Percentiles rank a stretch among this genome's conserved stretches.
phyloP scores from a whole-genome alignment of 2,113 vertebrate species.

The Peromyscus californicus region DNA sequence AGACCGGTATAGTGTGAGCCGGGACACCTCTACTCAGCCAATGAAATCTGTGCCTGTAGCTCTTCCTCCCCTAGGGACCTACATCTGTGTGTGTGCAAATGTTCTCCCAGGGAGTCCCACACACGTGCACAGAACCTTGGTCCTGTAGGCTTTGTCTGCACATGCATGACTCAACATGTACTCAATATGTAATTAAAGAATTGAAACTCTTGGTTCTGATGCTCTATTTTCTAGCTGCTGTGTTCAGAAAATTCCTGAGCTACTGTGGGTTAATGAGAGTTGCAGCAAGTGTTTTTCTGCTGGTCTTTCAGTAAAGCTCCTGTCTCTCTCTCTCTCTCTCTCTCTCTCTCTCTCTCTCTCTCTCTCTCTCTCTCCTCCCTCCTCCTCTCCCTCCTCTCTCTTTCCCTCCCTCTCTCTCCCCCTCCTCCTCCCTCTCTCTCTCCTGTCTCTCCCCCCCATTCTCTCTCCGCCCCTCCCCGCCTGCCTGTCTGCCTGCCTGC shows the following conservation, averaged over 20 bases:
- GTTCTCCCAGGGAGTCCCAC: neutral
- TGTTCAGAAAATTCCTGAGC: slow-evolving; percentile 77
- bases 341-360: neutral
- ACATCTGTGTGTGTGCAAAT: slow-evolving; percentile 45
- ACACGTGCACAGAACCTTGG: neutral
- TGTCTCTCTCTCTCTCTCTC: neutral
- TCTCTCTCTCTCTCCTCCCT: neutral
- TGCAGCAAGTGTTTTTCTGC: slow-evolving; percentile 74
- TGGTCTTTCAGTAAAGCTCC: slow-evolving; percentile 43
- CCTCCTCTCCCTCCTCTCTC: neutral
- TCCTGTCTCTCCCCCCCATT: neutral
- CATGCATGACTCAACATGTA: neutral
- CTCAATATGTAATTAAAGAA: slow-evolving; percentile 50
- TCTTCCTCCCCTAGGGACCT: neutral
- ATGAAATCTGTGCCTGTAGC: neutral
- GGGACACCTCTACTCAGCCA: slow-evolving; percentile 14
- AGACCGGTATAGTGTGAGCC: slow-evolving; percentile 2
- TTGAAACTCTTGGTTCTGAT: slow-evolving; percentile 65
- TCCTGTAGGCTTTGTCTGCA: slow-evolving; percentile 1
- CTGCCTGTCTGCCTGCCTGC: neutral
- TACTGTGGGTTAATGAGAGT: slow-evolving; percentile 72
- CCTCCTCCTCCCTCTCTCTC: accelerated
- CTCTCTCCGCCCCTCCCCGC: no score
- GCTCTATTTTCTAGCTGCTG: slow-evolving; percentile 49
- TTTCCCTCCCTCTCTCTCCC: neutral